A percentile compares a stretch with the other conserved stretches of the same genome.
Conservation (phyloP, 2,797 vertebrate species). For the Dallia pectoralis region DNA sequence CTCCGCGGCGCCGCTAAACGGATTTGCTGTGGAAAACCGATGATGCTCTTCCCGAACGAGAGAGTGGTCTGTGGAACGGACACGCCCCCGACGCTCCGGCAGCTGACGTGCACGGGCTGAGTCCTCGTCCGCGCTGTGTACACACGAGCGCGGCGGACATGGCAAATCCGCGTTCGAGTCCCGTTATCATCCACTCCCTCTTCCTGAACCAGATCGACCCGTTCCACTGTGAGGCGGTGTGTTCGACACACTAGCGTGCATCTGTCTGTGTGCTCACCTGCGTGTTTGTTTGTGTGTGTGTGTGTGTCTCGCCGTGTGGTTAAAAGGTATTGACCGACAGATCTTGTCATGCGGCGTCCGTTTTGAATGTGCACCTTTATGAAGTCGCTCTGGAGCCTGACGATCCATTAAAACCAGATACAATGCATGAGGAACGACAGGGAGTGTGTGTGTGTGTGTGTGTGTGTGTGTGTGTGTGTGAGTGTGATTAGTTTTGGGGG, state of each 20-base stretch:
- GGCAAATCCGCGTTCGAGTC: slow-evolving; percentile 17
- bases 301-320: slow-evolving; percentile 64
- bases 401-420: slow-evolving; percentile 27
- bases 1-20: neutral
- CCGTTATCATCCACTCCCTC: slow-evolving; percentile 17
- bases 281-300: slow-evolving; percentile 51
- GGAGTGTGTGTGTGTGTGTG: neutral
- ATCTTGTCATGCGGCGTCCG: slow-evolving; percentile 44
- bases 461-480: slow-evolving; percentile 12
- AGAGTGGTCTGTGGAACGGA: neutral
- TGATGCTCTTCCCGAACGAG: neutral
- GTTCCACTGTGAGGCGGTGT: slow-evolving; percentile 49
- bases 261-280: neutral
- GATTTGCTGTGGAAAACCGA: neutral
- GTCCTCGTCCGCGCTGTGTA: slow-evolving; percentile 9
- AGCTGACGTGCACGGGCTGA: neutral
- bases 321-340: slow-evolving; percentile 36
- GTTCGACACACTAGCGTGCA: slow-evolving; percentile 42
- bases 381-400: slow-evolving; percentile 35
- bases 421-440: slow-evolving; percentile 41
- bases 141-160: slow-evolving; percentile 16
- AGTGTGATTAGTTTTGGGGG: slow-evolving; percentile 27
- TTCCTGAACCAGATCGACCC: slow-evolving; percentile 56
- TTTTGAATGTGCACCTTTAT: slow-evolving; percentile 55
- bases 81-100: neutral